Evolutionary conservation across 2,797 vertebrate species (phyloP), one percentile per base, ranked within the genome.

Genomic region (Spondyliosoma cantharus): DNA sequence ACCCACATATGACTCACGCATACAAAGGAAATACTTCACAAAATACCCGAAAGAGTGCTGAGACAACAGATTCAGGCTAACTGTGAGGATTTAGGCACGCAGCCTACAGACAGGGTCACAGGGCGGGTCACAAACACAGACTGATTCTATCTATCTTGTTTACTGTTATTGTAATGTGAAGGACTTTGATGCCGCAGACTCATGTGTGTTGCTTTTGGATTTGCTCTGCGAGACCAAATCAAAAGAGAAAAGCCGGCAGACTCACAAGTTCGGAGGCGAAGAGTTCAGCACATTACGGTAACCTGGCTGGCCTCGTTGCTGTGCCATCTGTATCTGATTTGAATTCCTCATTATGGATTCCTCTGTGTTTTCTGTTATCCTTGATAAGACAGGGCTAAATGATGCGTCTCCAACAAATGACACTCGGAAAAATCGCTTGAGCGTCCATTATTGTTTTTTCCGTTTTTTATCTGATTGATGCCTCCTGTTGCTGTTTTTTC

Each of bases 301-400:
- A 90, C 76, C 72, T 77, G 61, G 87, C 74, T 66, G 56, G 76
- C 83, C 74, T 84, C 84, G 80, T 72, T 85, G 75, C 58, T 74
- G 37, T 37, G 70, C 80, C 84, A 89, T 91, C 87, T 93, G 91
- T 65, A 19, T 92, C 87, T 86, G 74, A 86, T 93, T 92, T 84
- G 80, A 86, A 84, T 78, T 78, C 80, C 82, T 87, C 85, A 69
- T 80, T 75, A 77, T 48, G 69, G 81, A 88, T 89, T 86, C 74
- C 86, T 88, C 82, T 79, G 76, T 83, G 86, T 93, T 90, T 90
- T 90, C 74, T 84, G 70, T 90, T 92, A 87, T 87, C 86, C 83
- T 86, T 80, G 87, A 92, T 89, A 92, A 91, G 81, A 86, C 74
- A 75, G 79, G 76, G 71, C 81, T 90, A 92, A 92, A 93, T 93